Percentiles rank a stretch among this genome's conserved stretches.
Evolutionary conservation across 2,888 invertebrate species (phyloP).

Genomic region (Exephanes ischioxanthus): DNA sequence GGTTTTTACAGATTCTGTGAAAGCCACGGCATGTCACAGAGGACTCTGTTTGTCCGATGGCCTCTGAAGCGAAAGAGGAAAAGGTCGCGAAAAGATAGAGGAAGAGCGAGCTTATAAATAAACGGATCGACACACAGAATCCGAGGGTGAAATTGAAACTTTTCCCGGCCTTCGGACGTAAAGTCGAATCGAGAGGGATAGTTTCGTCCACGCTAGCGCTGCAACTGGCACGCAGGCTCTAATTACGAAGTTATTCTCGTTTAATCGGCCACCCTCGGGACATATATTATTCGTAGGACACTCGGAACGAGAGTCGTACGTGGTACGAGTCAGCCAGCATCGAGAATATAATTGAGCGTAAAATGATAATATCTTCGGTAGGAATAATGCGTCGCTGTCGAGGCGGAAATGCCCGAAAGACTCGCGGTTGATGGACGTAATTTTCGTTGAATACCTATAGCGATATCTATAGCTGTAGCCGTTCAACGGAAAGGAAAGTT

Average conservation of each 20-base stretch:
- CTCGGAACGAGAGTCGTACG: not conserved
- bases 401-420: not conserved
- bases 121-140: conserved; percentile 32
- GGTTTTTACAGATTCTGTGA: conserved; percentile 26
- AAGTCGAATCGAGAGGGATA: conserved; percentile 59
- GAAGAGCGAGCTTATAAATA: conserved; percentile 38
- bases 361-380: conserved; percentile 19
- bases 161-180: conserved; percentile 36
- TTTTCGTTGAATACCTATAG: not conserved
- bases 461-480: not conserved
- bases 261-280: conserved; percentile 10
- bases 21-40: conserved; percentile 44
- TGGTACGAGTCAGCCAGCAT: not conserved
- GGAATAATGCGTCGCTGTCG: conserved; percentile 1
- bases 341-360: not conserved
- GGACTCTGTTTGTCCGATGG: conserved; percentile 27
- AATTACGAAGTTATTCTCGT: conserved; percentile 63
- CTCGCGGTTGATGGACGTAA: not conserved
- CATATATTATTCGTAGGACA: not conserved
- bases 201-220: not conserved
- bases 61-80: not conserved
- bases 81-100: conserved; percentile 26
- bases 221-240: conserved; percentile 31
- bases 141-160: conserved; percentile 69
- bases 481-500: conserved; percentile 45